phyloP scores from a whole-genome alignment of 1,140 invertebrate species.

The Phocides pigmalion region DNA sequence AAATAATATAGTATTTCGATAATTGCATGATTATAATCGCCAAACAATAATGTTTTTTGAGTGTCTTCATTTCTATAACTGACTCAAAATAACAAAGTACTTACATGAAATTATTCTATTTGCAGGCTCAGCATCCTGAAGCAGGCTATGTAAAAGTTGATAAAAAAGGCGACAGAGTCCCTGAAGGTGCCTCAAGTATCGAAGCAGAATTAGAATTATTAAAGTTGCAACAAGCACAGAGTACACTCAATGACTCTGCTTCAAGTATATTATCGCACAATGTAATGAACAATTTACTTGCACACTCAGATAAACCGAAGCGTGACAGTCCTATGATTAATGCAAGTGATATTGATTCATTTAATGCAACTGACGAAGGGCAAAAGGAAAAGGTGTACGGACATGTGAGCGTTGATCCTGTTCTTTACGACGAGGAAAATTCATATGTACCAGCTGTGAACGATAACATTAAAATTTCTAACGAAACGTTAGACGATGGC shows the following conservation, averaged over 20 bases:
- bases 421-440: constrained; percentile 59
- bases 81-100: too few species aligned
- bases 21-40: too few species aligned
- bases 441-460: constrained; percentile 46
- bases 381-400: constrained; percentile 77
- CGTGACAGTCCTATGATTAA: constrained; percentile 67
- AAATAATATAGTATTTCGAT: too few species aligned
- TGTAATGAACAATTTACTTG: constrained; percentile 58
- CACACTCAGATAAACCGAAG: constrained; percentile 72
- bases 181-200: constrained; percentile 53
- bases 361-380: constrained; percentile 58
- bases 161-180: constrained; percentile 62
- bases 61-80: too few species aligned
- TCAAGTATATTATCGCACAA: constrained; percentile 61
- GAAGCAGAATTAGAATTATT: constrained; percentile 77
- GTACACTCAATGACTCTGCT: constrained; percentile 53
- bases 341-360: constrained; percentile 50
- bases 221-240: constrained; percentile 62
- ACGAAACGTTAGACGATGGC: constrained; percentile 31
- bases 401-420: constrained; percentile 72
- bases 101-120: constrained; percentile 19
- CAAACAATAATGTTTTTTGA: too few species aligned
- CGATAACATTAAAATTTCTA: constrained; percentile 36
- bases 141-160: constrained; percentile 55
- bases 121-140: constrained; percentile 63